phyloP scores from a whole-genome alignment of 2,888 invertebrate species.

The Lasius platythorax region DNA sequence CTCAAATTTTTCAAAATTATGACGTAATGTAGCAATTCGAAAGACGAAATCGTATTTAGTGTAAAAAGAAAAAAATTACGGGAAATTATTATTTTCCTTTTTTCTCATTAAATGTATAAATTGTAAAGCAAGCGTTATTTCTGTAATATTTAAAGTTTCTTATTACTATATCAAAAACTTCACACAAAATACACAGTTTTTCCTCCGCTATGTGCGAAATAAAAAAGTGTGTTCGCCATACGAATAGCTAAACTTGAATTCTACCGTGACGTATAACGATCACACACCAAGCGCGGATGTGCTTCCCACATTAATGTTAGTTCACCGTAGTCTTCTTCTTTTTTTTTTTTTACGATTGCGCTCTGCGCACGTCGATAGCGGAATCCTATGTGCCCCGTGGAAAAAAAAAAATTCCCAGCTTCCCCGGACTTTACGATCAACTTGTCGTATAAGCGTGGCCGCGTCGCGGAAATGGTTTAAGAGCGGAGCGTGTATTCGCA shows the following conservation, averaged over 20 bases:
- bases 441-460: slow-evolving; percentile 72
- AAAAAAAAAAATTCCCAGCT: slow-evolving; percentile 76
- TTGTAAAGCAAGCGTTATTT: not conserved
- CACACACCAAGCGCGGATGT: slow-evolving; percentile 16
- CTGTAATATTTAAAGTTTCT: not conserved
- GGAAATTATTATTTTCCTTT: not conserved
- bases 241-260: not conserved
- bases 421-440: slow-evolving; percentile 77
- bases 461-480: slow-evolving; percentile 20
- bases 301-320: slow-evolving; percentile 76
- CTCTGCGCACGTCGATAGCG: slow-evolving; percentile 77
- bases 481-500: slow-evolving; percentile 18
- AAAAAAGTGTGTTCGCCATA: not conserved
- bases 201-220: not conserved
- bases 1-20: no score
- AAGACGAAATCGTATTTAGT: no score
- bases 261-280: slow-evolving; percentile 8
- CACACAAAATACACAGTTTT: not conserved
- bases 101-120: not conserved
- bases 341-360: slow-evolving; percentile 77
- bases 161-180: slow-evolving; percentile 10
- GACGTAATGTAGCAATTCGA: no score
- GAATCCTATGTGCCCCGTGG: slow-evolving; percentile 65
- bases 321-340: slow-evolving; percentile 70
- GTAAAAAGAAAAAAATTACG: no score